Evolutionary conservation across 2,888 invertebrate species (phyloP).

Genomic region (Meghimatium bilineatum): DNA sequence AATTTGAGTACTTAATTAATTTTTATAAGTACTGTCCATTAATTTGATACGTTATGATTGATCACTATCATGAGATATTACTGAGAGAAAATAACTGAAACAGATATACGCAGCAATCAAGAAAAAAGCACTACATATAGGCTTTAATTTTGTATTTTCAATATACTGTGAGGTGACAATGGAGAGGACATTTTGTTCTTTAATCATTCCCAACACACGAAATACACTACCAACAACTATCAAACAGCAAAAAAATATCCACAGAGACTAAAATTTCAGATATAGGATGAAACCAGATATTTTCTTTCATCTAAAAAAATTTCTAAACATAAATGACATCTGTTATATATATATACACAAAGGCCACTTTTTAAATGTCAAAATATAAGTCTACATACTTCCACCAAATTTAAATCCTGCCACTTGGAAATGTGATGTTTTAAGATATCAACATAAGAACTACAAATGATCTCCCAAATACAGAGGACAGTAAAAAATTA

Average conservation of each 20-base stretch:
- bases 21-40: background rate
- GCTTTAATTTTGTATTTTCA: background rate
- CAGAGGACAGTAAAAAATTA: background rate
- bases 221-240: background rate
- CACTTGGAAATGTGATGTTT: no score
- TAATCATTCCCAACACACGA: background rate
- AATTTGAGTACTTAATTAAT: background rate
- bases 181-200: slow-evolving; percentile 30
- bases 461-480: background rate
- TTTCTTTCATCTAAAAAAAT: background rate
- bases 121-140: background rate
- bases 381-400: no score
- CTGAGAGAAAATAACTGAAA: background rate
- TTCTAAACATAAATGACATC: no score
- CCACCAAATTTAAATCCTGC: no score
- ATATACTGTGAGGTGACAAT: slow-evolving; percentile 6
- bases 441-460: background rate
- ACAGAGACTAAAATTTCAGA: background rate
- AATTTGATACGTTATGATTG: background rate
- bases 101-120: slow-evolving; percentile 10
- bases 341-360: background rate
- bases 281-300: background rate
- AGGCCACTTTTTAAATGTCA: no score
- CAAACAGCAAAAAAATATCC: background rate
- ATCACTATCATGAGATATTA: no score